Conservation (phyloP, 2,888 invertebrate genomes). For the Germaria angustata region DNA sequence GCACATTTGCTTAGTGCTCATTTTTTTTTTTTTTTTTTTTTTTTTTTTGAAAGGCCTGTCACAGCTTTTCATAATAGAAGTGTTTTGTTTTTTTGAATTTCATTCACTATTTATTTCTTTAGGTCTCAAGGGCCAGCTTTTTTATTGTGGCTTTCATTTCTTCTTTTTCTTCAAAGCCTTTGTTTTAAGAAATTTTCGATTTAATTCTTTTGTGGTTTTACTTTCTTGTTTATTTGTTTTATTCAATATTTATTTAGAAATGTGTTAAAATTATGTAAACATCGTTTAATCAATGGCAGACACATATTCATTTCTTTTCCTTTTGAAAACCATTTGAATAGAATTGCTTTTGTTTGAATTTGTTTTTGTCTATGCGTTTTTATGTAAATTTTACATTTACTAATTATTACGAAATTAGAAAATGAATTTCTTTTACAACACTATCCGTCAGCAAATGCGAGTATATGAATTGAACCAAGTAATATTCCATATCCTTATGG, state of each 20-base stretch:
- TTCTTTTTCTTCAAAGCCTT: background rate
- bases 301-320: background rate
- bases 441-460: background rate
- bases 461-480: no score
- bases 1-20: no score
- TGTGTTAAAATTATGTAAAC: slow-evolving; percentile 61
- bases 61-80: background rate
- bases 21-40: no score
- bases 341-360: slow-evolving; percentile 15
- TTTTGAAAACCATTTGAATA: background rate
- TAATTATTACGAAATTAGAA: slow-evolving; percentile 59
- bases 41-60: background rate
- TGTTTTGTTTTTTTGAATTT: background rate
- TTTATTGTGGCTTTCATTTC: background rate
- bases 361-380: background rate
- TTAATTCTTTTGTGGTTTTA: background rate
- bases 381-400: slow-evolving; percentile 59
- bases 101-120: background rate
- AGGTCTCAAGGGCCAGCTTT: background rate
- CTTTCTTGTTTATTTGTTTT: slow-evolving; percentile 12
- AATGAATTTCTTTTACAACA: slow-evolving; percentile 36
- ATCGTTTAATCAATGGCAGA: slow-evolving; percentile 52
- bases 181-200: slow-evolving; percentile 20
- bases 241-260: slow-evolving; percentile 54
- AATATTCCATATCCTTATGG: no score